Evolutionary conservation across 37 sponge, comb jelly and placozoan species (phyloP), one percentile per base, ranked within the genome.

Genomic region (Cladorhizidae sp.): DNA sequence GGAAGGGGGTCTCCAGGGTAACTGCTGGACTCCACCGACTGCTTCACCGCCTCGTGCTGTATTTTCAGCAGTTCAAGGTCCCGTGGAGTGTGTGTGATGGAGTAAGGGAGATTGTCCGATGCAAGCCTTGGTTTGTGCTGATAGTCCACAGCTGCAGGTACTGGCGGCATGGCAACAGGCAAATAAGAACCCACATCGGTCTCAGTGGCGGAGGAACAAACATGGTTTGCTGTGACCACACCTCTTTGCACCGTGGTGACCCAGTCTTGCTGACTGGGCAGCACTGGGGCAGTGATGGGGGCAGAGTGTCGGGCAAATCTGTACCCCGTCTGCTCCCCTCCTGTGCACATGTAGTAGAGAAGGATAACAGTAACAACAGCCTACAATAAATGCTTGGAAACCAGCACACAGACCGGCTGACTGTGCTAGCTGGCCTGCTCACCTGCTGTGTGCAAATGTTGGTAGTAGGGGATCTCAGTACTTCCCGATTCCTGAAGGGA

Each of bases 271-370:
- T 32, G 54, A 52, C n/a, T 74, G 55, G 74, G 52, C n/a, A 35
- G 32, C 37, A 74, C 74, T 54, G 74, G 74, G 54, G 54, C 57
- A 54, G 74, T 51, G 26, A 74, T 52, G 15, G 74, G 74, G 2
- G 35, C 52, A 25, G 42, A 38, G 14, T 40, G 72, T n/a, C 41
- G 12, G 40, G 14, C 23, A 45, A 9, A 25, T 57, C 25, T 74
- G 12, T 2, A 15, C 50, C 31, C 52, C 20, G 49, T 12, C 8
- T 5, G 49, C 49, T 45, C 49, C 49, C 49, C 49, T 45, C 49
- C 49, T 45, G 28, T 59, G 28, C 18, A 12, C 61, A 59, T 59
- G 61, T 59, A 12, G 12, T 8, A 28, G 12, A 3, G 5, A 59
- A 6, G 28, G n/a, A 23, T 59, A 59, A 28, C 17, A 17, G 55